Evolutionary conservation across 2,888 invertebrate species (phyloP).

Genomic region (Escarpia spicata): DNA sequence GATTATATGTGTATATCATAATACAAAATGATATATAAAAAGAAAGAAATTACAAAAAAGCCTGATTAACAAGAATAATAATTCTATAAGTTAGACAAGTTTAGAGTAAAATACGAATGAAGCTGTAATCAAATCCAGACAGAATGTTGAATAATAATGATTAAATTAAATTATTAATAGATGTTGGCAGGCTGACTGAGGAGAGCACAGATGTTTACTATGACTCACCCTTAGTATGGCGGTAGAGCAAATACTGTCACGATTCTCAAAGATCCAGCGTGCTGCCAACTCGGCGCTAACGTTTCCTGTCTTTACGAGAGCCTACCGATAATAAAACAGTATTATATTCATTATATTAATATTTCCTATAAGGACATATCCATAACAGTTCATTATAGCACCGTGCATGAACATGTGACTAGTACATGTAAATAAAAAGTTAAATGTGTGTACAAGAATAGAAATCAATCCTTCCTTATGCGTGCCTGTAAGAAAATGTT

Average conservation of each 20-base stretch:
- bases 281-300: background rate
- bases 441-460: no score
- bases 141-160: background rate
- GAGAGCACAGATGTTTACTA: background rate
- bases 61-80: no score
- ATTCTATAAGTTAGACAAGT: no score
- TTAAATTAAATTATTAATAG: background rate
- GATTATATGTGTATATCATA: no score
- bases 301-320: background rate
- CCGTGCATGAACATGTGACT: no score
- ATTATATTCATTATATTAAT: background rate
- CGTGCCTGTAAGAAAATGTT: no score
- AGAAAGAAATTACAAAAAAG: no score
- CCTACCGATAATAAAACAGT: background rate
- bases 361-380: no score
- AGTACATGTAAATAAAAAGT: no score
- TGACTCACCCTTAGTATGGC: background rate
- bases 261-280: background rate
- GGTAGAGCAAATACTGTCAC: background rate
- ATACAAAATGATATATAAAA: no score
- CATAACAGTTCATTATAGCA: no score
- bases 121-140: background rate
- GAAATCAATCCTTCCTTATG: no score
- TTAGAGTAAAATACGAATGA: background rate
- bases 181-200: background rate